Evolutionary conservation across 2,113 vertebrate genomes (phyloP).

Genomic region (Eulacestoma nigropectus): DNA sequence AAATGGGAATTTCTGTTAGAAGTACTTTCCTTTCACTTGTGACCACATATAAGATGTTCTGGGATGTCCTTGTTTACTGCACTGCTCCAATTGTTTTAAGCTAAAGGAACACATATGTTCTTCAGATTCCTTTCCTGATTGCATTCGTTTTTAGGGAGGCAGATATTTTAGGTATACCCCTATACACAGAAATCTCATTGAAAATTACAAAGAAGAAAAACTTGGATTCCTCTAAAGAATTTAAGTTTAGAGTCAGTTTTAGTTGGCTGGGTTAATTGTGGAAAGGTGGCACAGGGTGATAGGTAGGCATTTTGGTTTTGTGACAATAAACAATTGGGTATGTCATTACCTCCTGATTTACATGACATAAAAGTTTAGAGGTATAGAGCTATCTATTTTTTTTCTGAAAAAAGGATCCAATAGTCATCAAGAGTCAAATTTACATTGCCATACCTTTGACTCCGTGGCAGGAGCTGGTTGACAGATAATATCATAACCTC

Average conservation of each 20-base stretch:
- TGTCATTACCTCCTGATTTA: background rate
- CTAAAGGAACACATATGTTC: rapidly evolving
- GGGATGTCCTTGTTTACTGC: background rate
- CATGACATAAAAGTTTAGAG: background rate
- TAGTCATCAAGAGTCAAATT: background rate
- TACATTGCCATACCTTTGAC: background rate
- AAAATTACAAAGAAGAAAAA: background rate
- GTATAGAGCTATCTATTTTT: background rate
- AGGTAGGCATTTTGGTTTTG: background rate
- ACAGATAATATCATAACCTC: background rate
- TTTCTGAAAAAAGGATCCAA: background rate
- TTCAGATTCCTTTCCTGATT: background rate
- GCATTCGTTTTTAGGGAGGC: rapidly evolving
- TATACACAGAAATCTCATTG: background rate
- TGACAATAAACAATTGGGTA: background rate
- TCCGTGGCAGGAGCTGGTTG: background rate
- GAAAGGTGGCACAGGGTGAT: background rate
- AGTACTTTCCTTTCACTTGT: background rate
- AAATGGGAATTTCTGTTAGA: background rate
- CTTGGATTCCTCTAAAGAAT: background rate
- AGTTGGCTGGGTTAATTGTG: background rate
- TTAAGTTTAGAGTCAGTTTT: background rate
- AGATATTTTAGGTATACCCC: background rate
- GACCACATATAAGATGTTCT: background rate
- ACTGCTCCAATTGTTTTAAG: background rate